Conservation (phyloP, 2,113 vertebrate genomes). For the Jaculus jaculus region DNA sequence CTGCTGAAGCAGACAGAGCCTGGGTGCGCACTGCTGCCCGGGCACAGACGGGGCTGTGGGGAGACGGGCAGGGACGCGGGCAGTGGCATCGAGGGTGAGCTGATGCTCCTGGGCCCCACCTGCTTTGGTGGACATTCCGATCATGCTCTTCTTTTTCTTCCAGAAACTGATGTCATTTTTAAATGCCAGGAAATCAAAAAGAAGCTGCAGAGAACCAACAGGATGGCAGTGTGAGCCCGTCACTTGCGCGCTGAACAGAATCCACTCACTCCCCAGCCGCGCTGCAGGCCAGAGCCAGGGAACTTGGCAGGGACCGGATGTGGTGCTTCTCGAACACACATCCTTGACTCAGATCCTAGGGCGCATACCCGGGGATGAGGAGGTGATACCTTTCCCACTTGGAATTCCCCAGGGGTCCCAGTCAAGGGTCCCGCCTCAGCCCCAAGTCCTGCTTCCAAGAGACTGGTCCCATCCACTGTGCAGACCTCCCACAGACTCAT, state of each 20-base stretch:
- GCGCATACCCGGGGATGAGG: fast-evolving
- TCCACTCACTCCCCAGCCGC: fast-evolving
- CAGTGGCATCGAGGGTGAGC: background rate
- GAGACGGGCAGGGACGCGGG: too few relatives aligned
- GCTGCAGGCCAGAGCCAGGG: background rate
- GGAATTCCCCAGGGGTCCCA: too few relatives aligned
- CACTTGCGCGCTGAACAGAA: too few relatives aligned
- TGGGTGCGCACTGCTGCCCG: too few relatives aligned
- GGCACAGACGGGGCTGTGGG: too few relatives aligned
- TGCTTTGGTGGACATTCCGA: conserved; percentile 98
- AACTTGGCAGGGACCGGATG: background rate
- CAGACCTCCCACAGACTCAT: background rate
- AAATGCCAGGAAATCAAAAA: conserved; percentile 98
- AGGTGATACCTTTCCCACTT: background rate
- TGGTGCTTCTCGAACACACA: background rate
- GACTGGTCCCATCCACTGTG: background rate
- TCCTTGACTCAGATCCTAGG: background rate
- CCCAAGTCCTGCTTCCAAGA: too few relatives aligned
- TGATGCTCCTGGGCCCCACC: conserved; percentile 79
- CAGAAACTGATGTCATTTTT: conserved; percentile 99
- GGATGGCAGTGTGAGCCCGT: background rate
- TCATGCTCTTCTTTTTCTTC: conserved; percentile 99
- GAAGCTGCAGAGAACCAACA: conserved; percentile 87
- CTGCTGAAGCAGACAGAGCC: background rate
- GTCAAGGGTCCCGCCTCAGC: background rate